phyloP scores from a whole-genome alignment of 2,888 invertebrate species.

The Axea sp. region DNA sequence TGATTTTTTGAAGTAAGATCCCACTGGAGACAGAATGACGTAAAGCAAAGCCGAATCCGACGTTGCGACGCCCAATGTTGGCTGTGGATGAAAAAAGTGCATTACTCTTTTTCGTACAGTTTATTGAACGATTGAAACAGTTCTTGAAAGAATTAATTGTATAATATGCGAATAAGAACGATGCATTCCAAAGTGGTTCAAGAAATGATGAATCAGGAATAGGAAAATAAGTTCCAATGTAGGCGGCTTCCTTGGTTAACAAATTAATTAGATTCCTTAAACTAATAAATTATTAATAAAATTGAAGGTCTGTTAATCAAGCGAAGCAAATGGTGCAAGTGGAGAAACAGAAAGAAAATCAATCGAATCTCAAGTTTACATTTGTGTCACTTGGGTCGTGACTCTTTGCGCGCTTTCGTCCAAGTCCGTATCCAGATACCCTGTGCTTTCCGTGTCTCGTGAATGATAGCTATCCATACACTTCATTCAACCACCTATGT shows the following conservation, averaged over 20 bases:
- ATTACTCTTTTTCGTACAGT: no score
- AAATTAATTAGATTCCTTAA: no score
- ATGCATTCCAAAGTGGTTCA: no score
- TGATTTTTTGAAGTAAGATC: conserved; percentile 91
- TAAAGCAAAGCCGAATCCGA: conserved; percentile 94
- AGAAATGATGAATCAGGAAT: no score
- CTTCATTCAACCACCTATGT: not conserved
- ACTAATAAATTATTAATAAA: no score
- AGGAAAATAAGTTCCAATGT: no score
- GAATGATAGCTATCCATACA: not conserved
- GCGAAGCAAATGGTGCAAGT: no score
- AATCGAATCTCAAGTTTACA: conserved; percentile 9
- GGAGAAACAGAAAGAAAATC: conserved; percentile 2
- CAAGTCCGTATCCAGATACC: not conserved
- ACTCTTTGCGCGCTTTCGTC: not conserved
- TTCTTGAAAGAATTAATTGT: no score
- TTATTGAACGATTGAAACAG: conserved; percentile 1
- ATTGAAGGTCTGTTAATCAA: no score
- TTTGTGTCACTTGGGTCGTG: conserved; percentile 4
- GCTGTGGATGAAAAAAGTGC: conserved; percentile 83
- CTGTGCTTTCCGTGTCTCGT: not conserved
- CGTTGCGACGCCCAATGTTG: conserved; percentile 93
- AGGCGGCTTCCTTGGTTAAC: no score
- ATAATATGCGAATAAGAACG: no score
- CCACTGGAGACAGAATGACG: conserved; percentile 95